Conservation (phyloP, 92 coral and sea anemone genomes). For the Zoanthus solanderi region DNA sequence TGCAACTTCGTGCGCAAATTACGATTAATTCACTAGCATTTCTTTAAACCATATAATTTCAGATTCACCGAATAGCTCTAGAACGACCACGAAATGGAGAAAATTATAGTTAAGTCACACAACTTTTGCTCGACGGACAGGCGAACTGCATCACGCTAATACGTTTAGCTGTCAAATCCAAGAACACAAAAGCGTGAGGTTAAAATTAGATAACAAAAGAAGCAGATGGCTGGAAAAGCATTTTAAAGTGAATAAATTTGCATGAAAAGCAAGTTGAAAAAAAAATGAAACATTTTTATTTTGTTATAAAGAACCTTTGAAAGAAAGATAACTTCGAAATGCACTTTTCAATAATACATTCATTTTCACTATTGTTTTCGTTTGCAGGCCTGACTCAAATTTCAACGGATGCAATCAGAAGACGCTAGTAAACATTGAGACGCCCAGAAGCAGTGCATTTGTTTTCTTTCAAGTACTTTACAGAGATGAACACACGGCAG, state of each 20-base stretch:
- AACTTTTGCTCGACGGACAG: not conserved
- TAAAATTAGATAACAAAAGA: slow-evolving; percentile 16
- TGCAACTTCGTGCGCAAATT: not conserved
- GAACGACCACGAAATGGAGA: not conserved
- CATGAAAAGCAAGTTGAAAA: slow-evolving; percentile 21
- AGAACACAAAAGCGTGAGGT: slow-evolving; percentile 38
- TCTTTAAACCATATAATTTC: not conserved
- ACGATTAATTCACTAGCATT: not conserved
- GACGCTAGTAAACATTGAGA: slow-evolving; percentile 29
- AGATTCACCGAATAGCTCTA: not conserved
- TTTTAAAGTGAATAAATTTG: slow-evolving; percentile 23
- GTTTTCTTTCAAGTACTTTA: not conserved
- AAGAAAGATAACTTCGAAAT: not conserved
- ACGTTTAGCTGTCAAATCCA: not conserved
- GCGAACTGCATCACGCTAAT: not conserved
- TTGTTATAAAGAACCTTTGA: not conserved
- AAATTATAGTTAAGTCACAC: not conserved
- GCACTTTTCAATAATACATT: not conserved
- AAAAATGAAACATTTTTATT: slow-evolving; percentile 6
- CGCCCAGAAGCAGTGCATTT: slow-evolving; percentile 26
- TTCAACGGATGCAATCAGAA: not conserved
- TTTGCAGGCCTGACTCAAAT: not conserved
- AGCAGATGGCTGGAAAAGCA: slow-evolving; percentile 22
- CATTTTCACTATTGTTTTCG: not conserved
- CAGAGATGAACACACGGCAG: not conserved